Evolutionary conservation across 2,797 vertebrate genomes (phyloP).

Genomic region (Gymnodraco acuticeps): DNA sequence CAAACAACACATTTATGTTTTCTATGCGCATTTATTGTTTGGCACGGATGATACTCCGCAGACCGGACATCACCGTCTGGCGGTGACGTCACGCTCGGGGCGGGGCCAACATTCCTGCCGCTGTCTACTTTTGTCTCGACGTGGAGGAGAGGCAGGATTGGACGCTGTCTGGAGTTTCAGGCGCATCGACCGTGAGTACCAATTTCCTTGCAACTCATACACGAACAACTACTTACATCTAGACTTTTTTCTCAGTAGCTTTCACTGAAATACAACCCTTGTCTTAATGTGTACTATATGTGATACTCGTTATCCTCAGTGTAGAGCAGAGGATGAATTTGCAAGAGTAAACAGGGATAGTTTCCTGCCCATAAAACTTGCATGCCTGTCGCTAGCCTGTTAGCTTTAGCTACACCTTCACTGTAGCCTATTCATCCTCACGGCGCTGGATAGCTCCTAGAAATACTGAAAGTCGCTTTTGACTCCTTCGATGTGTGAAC

Average conservation of each 20-base stretch:
- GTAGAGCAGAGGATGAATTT: background rate
- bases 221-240: conserved; percentile 6
- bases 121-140: conserved; percentile 76
- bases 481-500: background rate
- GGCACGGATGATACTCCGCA: background rate
- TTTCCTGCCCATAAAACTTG: conserved; percentile 72
- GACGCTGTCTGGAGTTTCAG: conserved; percentile 77
- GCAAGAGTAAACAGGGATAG: conserved; percentile 40
- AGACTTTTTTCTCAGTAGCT: background rate
- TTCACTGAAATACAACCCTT: background rate
- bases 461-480: background rate
- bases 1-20: too few relatives aligned
- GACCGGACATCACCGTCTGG: background rate
- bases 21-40: background rate
- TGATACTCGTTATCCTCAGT: background rate
- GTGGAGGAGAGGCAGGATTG: conserved; percentile 79
- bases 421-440: conserved; percentile 50
- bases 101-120: conserved; percentile 66
- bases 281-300: background rate
- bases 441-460: background rate
- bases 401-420: conserved; percentile 66
- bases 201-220: conserved; percentile 61
- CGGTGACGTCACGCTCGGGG: conserved; percentile 67
- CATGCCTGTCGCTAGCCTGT: conserved; percentile 58
- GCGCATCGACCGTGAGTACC: conserved; percentile 77